phyloP scores from a whole-genome alignment of 2,113 vertebrate genomes.

The Castor canadensis region DNA sequence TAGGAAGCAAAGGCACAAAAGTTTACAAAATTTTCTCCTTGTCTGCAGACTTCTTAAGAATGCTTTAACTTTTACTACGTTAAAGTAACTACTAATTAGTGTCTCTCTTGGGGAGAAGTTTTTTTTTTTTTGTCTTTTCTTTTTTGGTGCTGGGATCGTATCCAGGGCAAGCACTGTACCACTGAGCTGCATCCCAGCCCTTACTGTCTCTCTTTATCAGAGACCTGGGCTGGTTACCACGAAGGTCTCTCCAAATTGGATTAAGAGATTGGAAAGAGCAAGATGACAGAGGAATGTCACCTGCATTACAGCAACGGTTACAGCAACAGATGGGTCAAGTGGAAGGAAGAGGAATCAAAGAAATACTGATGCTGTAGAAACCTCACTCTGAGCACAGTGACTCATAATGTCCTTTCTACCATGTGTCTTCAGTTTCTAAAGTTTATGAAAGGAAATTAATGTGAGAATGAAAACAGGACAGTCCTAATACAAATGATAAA shows the following conservation, averaged over 20 bases:
- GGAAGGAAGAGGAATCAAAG: neutral
- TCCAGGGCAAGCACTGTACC: too few species aligned
- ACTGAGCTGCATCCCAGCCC: too few species aligned
- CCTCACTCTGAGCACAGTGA: neutral
- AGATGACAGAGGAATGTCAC: accelerated
- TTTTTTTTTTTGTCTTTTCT: too few species aligned
- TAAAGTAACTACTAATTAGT: neutral
- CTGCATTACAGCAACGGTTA: neutral
- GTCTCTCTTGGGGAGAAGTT: too few species aligned
- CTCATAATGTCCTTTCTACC: neutral
- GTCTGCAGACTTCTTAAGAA: neutral
- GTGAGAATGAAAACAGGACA: neutral
- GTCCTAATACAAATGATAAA: neutral
- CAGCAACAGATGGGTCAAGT: accelerated
- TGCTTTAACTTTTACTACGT: neutral
- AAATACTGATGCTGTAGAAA: accelerated
- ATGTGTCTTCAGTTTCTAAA: neutral
- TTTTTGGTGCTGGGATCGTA: too few species aligned
- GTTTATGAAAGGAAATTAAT: neutral
- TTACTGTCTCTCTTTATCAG: too few species aligned
- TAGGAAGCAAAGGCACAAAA: neutral
- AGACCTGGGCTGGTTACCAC: neutral
- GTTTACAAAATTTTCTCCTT: neutral
- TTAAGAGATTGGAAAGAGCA: neutral
- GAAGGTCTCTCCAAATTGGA: neutral